Base-by-base conservation (phyloP, 2,888 invertebrate species). In the Cancer borealis region DNA sequence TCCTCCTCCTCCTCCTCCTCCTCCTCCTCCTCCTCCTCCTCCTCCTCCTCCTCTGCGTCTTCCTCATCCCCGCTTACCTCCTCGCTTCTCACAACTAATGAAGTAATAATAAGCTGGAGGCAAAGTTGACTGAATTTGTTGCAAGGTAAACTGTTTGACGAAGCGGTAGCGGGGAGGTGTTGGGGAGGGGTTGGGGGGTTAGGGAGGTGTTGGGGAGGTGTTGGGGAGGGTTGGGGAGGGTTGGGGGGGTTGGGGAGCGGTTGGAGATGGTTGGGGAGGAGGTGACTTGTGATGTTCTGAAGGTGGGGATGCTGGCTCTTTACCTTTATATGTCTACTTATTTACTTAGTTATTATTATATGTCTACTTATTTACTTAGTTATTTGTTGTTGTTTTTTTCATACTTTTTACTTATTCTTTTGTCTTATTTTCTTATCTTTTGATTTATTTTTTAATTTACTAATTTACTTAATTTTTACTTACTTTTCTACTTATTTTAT, bases 61-160 rank as follows among this genome's bases (percentile, higher is more conserved):
- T 39, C 10, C 84, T 84, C 30, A 39, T 17, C 39, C 14, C 39
- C 6, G 73, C 73, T 73, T 39, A 84, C 84, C 39, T 17, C 84
- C 39, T 30, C 84, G 39, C 39, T 30, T 39, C 84, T 84, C 84
- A 84, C 84, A 30, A 39, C 73, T 84, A 84, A 84, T 84, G 84
- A 84, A 84, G 84, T 84, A 39, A 84, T 84, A 84, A 84, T 12
- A 39, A 14, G 84, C 39, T 84, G 84, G 39, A 73, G 84, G 39
- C 84, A 84, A 84, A 84, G 84, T 84, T 84, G 84, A 84, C 39
- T 39, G 84, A 84, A 84, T 84, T 30, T 84, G 84, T 30, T 17
- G 84, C 39, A 14, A 39, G 66, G 84, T 30, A 84, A 84, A 84
- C 39, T 84, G 84, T 84, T 39, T 84, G 84, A 84, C 84, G 39